A percentile compares a stretch with the other conserved stretches of the same genome.
Evolutionary conservation across 2,797 vertebrate species (phyloP).

Genomic region (Gymnocypris eckloni): DNA sequence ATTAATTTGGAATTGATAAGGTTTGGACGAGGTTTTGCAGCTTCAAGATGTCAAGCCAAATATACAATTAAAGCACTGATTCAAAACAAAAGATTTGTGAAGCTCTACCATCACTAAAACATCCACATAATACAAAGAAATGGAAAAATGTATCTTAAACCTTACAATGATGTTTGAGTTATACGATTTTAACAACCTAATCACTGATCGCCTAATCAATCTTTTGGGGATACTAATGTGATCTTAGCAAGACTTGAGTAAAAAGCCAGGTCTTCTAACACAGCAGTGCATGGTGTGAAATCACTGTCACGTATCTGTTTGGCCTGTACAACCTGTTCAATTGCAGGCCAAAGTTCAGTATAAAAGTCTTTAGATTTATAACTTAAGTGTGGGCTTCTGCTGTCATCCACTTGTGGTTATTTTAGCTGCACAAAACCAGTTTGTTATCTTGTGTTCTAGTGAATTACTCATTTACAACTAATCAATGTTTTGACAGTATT

Average conservation of each 20-base stretch:
- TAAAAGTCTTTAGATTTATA: neutral
- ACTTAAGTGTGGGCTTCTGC: neutral
- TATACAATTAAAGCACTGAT: neutral
- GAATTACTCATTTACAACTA: neutral
- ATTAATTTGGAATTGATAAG: neutral
- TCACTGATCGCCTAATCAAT: neutral
- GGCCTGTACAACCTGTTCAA: neutral
- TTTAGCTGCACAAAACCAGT: neutral
- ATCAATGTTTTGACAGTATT: neutral
- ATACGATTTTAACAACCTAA: neutral
- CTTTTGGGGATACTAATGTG: neutral
- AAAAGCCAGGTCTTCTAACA: too few species aligned
- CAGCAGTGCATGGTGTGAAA: neutral
- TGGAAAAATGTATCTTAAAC: neutral
- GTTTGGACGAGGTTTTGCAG: neutral
- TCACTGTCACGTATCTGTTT: neutral
- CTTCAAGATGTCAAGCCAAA: neutral
- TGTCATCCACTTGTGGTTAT: neutral
- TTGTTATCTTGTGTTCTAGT: neutral
- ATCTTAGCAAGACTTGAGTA: neutral
- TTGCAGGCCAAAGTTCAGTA: constrained; percentile 10
- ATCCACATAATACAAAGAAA: neutral
- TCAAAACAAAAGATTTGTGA: neutral
- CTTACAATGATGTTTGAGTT: neutral
- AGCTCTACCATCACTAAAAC: neutral